Base-by-base conservation (phyloP, 2,113 vertebrate genomes). In the Pycnonotus jocosus region DNA sequence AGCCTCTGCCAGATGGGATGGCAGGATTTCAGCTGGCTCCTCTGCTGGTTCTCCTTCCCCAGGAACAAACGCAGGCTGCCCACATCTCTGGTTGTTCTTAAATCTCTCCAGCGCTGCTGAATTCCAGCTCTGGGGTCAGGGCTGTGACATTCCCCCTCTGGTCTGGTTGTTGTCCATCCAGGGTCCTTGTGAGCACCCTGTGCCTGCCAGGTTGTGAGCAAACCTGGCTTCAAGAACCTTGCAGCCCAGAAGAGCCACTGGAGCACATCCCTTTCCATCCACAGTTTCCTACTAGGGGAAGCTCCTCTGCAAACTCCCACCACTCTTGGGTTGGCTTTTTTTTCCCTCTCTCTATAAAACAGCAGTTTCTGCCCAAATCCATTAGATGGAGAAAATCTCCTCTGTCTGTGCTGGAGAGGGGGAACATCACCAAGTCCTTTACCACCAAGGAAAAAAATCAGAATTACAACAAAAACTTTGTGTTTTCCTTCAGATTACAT, bases 311-410 rank as follows among this genome's bases (percentile, higher is more conserved):
- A 90, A 77, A 27, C 28, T 84, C 45, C 31, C 38, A 78, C 53
- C 68, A 77, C 19, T 5, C 8, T 50, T 4, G 2, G 3, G 13
- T 56, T 74, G 84, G n/a, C 20, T 40, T 31, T 50, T 77, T 66
- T 74, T 78, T 22, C 5, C 6, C 20, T 35, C 60, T 86, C 21
- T 76, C 48, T 66, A 6, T 30, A 33, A 80, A 96, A 72, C n/a
- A 90, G 30, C 51, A 93, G 27, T 35, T 82, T 31, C 51, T 86
- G 57, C 66, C 54, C 78, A 88, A 90, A 73, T 90, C 62, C 81
- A 93, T 83, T n/a, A 91, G 86, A 96, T 45, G 90, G 73, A 95
- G 83, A 60, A 94, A 93, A 84, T 74, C 45, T 96, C 70, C 64
- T 31, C 53, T 91, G 58, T 89, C 69, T 94, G 72, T 65, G 53